Conservation (phyloP, 2,113 vertebrate genomes). For the Ginglymostoma cirratum region DNA sequence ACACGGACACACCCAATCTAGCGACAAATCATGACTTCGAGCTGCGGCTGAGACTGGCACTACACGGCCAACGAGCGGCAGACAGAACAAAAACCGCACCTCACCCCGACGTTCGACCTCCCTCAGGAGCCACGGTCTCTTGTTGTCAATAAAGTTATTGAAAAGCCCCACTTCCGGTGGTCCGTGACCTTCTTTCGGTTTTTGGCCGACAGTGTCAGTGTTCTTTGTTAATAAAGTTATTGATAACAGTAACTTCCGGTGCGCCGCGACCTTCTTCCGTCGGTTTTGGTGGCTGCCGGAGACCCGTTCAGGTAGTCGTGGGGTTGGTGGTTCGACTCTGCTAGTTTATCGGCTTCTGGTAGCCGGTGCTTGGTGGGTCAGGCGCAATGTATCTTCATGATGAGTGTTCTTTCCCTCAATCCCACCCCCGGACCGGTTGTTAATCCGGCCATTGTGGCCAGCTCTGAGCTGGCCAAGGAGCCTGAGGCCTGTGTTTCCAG, state of each 20-base stretch:
- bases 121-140: not conserved
- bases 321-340: too few species aligned
- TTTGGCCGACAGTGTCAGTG: too few species aligned
- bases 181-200: not conserved
- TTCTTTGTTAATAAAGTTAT: not conserved
- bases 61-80: too few species aligned
- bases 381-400: too few species aligned
- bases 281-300: slow-evolving; percentile 38
- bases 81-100: too few species aligned
- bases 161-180: not conserved
- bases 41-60: not conserved
- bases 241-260: not conserved
- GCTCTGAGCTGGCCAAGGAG: not conserved
- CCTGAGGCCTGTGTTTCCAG: not conserved
- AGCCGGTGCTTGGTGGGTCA: not conserved
- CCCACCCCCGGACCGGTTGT: not conserved
- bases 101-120: too few species aligned
- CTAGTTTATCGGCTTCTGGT: not conserved
- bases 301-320: not conserved
- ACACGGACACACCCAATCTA: not conserved
- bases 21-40: not conserved
- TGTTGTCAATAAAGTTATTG: not conserved
- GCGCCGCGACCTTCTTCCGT: not conserved
- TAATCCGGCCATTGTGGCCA: not conserved
- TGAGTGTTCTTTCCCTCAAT: too few species aligned